A percentile compares a stretch with the other conserved stretches of the same genome.
Evolutionary conservation across 2,888 invertebrate species (phyloP).

Genomic region (Sclerodermus sp.): DNA sequence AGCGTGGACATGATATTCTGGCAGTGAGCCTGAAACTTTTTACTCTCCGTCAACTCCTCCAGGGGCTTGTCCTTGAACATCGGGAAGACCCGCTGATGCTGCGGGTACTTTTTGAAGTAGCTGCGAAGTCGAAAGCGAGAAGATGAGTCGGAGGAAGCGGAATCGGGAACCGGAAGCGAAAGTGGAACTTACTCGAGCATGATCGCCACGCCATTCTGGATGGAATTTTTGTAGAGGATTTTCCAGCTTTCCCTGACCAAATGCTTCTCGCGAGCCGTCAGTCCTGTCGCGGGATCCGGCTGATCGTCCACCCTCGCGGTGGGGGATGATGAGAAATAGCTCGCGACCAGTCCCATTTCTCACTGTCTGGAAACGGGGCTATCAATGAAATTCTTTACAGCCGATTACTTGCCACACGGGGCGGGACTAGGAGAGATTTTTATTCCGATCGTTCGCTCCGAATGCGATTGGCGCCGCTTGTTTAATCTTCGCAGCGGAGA

Average conservation of each 20-base stretch:
- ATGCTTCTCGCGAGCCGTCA: constrained; percentile 50
- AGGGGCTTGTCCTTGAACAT: constrained; percentile 56
- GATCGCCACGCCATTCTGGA: constrained; percentile 49
- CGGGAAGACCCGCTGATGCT: constrained; percentile 57
- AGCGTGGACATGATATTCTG: constrained; percentile 59
- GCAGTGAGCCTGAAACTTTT: constrained; percentile 60
- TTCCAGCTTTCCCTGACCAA: constrained; percentile 53
- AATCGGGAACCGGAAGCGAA: background rate
- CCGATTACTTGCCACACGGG: too few relatives aligned
- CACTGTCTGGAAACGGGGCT: too few relatives aligned
- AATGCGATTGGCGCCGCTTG: too few relatives aligned
- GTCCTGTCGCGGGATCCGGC: constrained; percentile 46
- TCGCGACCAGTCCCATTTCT: constrained; percentile 19
- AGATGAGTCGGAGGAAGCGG: too few relatives aligned
- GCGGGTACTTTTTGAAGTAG: constrained; percentile 58
- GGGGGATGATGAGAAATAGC: constrained; percentile 15
- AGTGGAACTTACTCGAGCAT: constrained; percentile 50
- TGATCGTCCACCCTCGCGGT: constrained; percentile 14
- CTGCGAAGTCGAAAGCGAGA: constrained; percentile 50
- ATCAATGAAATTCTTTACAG: too few relatives aligned
- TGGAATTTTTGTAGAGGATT: constrained; percentile 46
- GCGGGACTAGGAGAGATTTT: too few relatives aligned
- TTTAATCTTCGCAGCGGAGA: too few relatives aligned
- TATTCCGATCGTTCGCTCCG: too few relatives aligned
- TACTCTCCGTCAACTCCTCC: constrained; percentile 52